Evolutionary conservation across 92 coral and sea anemone species (phyloP), one percentile per base, ranked within the genome.

Genomic region (Chrysogorgia sp.): DNA sequence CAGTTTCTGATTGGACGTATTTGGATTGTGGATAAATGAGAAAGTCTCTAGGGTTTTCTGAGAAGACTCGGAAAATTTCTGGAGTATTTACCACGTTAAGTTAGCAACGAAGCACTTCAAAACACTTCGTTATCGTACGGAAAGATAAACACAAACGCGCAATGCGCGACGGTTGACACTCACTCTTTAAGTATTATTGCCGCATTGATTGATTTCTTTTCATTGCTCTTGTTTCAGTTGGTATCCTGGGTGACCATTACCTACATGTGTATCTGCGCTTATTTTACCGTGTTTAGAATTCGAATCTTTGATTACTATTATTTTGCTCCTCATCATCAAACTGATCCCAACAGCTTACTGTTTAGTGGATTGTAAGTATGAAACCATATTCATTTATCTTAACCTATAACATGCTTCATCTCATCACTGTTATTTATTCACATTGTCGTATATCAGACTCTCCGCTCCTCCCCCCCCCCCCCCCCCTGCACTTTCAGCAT

Each of bases 311-410:
- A 96, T 85, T 96, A 91, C 60, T 96, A 96, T 67, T 91, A 91
- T 81, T 90, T 96, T 62, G 93, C 99, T 21, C 97, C 99, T 17
- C 89, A 96, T 63, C 99, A 96, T 67, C 97, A 96, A 84, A 96
- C 99, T 19, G 99, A 96, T 60, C 97, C 99, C 17, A 92, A 96
- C 67, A 96, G 99, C 81, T 89, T 96, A 70, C 87, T 96, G 25
- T 96, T 96, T 81, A 96, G 99, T 87, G 99, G 99, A 34, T 83
- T 96, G 99, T 96, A 88, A 96, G 99, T 85, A 83, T 21, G 24
- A n/a, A n/a, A 23, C 1, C 17, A 7, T 22, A 35, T 66, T 0
- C 10, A 13, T 31, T 10, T 63, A 10, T 31, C n/a, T n/a, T n/a
- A n/a, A n/a, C n/a, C n/a, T n/a, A n/a, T n/a, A n/a, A n/a, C n/a